phyloP scores from a whole-genome alignment of 2,113 vertebrate genomes.

The Corythornis cristatus region DNA sequence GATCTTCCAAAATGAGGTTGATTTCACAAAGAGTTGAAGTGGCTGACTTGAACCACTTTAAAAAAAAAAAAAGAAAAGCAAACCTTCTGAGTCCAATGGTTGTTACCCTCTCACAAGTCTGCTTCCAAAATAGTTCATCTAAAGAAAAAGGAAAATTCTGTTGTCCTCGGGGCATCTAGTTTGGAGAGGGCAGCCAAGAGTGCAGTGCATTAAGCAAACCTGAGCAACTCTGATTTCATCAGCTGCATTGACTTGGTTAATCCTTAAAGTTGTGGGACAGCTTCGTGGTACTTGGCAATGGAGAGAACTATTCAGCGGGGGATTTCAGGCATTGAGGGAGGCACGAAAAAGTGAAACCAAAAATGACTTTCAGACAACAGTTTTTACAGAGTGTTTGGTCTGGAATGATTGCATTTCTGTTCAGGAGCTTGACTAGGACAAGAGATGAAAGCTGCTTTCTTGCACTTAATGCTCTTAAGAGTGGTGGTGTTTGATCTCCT shows the following conservation, averaged over 20 bases:
- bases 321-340: background rate
- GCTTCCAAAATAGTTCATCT: background rate
- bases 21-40: background rate
- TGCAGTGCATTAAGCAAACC: background rate
- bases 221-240: background rate
- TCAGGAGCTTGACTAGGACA: conserved; percentile 18
- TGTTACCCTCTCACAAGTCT: background rate
- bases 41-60: background rate
- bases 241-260: background rate
- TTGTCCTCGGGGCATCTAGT: background rate
- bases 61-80: background rate
- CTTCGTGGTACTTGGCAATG: background rate
- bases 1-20: conserved; percentile 35
- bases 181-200: background rate
- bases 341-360: background rate
- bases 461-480: conserved; percentile 56
- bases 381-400: background rate
- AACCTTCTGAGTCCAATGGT: background rate
- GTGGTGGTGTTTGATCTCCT: conserved; percentile 47
- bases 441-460: conserved; percentile 37
- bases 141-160: background rate
- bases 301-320: background rate
- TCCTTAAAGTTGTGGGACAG: background rate
- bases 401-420: background rate
- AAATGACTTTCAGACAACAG: background rate